Conservation (phyloP, 2,797 vertebrate genomes). For the Bufotes viridis region DNA sequence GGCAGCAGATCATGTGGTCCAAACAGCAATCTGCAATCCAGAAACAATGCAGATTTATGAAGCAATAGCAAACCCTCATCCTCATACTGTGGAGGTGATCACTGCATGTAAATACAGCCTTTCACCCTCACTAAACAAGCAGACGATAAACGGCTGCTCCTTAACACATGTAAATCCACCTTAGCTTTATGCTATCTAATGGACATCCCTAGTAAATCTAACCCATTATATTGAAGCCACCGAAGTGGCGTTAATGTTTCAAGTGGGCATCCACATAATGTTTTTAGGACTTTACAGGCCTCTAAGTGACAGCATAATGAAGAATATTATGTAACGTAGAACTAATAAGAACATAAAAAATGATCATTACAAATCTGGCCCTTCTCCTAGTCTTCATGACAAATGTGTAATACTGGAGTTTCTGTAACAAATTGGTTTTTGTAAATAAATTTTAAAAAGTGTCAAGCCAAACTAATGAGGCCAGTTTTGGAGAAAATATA, state of each 20-base stretch:
- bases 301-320: neutral
- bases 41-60: no score
- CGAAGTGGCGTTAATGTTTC: neutral
- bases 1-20: no score
- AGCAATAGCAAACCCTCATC: no score
- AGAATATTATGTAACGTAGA: neutral
- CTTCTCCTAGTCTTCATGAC: neutral
- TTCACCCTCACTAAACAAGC: no score
- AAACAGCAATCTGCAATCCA: no score
- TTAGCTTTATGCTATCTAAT: neutral
- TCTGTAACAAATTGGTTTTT: conserved; percentile 22
- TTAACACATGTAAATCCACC: no score
- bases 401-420: conserved; percentile 10
- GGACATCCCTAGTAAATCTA: neutral
- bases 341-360: neutral
- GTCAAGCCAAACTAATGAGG: conserved; percentile 28
- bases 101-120: no score
- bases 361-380: neutral
- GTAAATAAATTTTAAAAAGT: conserved; percentile 25
- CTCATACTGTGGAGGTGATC: no score
- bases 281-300: neutral
- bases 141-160: no score
- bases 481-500: conserved; percentile 24
- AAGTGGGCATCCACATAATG: neutral
- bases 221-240: neutral